Conservation (phyloP, 2,797 vertebrate genomes). For the Pangasius macronema region DNA sequence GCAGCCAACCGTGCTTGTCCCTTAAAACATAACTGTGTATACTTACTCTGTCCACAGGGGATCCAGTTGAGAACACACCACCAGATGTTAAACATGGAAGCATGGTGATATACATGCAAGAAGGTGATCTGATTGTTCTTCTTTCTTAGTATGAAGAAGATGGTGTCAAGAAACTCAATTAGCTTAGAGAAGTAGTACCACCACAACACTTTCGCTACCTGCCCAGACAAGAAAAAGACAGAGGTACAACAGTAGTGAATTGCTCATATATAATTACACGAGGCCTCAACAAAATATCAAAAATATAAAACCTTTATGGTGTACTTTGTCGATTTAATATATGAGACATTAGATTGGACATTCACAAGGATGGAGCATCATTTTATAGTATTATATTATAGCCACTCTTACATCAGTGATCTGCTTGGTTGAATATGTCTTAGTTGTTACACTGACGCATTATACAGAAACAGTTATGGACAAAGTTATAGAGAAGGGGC, state of each 20-base stretch:
- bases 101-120: slow-evolving; percentile 87
- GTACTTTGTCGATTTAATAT: background rate
- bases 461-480: background rate
- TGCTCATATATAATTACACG: background rate
- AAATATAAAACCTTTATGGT: background rate
- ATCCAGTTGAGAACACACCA: slow-evolving; percentile 91
- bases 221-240: slow-evolving; percentile 41
- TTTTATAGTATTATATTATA: background rate
- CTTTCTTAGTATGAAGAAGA: slow-evolving; percentile 87
- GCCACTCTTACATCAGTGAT: background rate
- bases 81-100: slow-evolving; percentile 91
- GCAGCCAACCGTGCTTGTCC: background rate
- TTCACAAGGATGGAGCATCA: background rate
- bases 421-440: background rate
- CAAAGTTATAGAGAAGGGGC: background rate
- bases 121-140: slow-evolving; percentile 87
- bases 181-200: slow-evolving; percentile 91
- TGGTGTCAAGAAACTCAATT: slow-evolving; percentile 86
- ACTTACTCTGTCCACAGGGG: slow-evolving; percentile 89
- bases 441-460: background rate
- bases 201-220: slow-evolving; percentile 87
- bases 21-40: background rate
- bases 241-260: background rate
- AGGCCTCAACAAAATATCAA: background rate
- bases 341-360: background rate